Conservation (phyloP, 2,113 vertebrate species). For the Kobus ellipsiprymnus region DNA sequence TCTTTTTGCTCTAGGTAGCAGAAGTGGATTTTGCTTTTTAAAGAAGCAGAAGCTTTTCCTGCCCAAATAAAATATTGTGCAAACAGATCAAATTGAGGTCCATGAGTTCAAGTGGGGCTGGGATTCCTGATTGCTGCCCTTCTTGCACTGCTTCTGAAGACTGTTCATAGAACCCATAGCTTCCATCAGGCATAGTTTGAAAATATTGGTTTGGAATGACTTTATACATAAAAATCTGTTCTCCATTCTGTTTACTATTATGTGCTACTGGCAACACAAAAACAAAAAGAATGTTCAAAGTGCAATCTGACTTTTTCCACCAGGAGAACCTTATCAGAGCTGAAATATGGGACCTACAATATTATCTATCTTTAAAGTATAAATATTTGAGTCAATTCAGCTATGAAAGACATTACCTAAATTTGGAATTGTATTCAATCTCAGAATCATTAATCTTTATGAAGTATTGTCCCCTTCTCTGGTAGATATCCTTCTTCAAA, state of each 20-base stretch:
- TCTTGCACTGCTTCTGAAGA: background rate
- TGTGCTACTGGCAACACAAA: background rate
- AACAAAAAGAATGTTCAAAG: background rate
- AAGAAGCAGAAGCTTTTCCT: background rate
- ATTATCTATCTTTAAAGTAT: background rate
- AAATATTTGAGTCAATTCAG: background rate
- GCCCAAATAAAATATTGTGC: background rate
- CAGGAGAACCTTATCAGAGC: background rate
- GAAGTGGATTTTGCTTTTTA: background rate
- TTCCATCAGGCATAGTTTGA: background rate
- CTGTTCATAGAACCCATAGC: background rate
- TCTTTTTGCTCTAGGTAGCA: background rate
- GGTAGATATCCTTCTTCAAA: conserved; percentile 71
- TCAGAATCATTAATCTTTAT: conserved; percentile 72
- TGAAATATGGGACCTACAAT: background rate
- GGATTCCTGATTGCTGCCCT: background rate
- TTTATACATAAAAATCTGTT: background rate
- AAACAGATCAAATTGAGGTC: background rate
- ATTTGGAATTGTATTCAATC: conserved; percentile 74
- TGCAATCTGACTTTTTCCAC: background rate
- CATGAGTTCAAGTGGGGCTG: background rate
- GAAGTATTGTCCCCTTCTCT: conserved; percentile 65
- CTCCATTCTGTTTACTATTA: background rate
- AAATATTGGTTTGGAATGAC: background rate
- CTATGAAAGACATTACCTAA: conserved; percentile 71